Base-by-base conservation (phyloP, 2,888 invertebrate genomes). In the Chydorus sphaericus region DNA sequence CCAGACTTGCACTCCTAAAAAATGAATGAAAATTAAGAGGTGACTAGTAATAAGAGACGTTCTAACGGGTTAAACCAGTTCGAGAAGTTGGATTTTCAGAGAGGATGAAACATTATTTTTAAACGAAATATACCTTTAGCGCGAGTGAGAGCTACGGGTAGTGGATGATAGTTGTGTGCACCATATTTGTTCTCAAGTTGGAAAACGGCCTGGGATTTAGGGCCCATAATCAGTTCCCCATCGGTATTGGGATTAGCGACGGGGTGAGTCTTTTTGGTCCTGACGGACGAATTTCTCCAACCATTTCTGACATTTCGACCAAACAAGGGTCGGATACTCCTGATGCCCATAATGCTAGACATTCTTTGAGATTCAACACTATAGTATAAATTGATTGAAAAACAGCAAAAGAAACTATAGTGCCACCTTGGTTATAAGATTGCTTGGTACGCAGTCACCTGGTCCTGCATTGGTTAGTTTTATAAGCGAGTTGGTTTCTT, bases 131-230 rank as follows among this genome's bases (percentile, higher is more conserved):
- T n/a, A 86, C 88, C 92, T 77, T 94, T 77, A 51, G 85, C 98
- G 61, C 78, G 81, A 57, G 75, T 73, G 16, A 99, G 69, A 0
- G 92, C 97, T 1, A 92, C 96, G 0, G 94, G 92, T 23, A 98
- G 66, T 0, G 97, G 92, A 62, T 88, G 86, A 70, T 98, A 98
- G 73, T 97, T 98, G 67, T 91, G 91, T 31, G 97, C 96, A 0
- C 92, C 92, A 70, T 82, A 88, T 68, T 85, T 85, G 48, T 81
- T 77, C 70, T 98, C 97, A 59, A 84, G 75, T 14, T 81, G 80
- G 65, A 90, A 75, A 10, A 77, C 63, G 5, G 61, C 58, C 59
- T 69, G 58, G 2, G 71, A 68, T 26, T 44, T 44, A 4, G 14
- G 44, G 20, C 44, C 44, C 18, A 44, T n/a, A n/a, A n/a, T n/a